Base-by-base conservation (phyloP, 2,797 vertebrate genomes). In the Nothura maculosa region DNA sequence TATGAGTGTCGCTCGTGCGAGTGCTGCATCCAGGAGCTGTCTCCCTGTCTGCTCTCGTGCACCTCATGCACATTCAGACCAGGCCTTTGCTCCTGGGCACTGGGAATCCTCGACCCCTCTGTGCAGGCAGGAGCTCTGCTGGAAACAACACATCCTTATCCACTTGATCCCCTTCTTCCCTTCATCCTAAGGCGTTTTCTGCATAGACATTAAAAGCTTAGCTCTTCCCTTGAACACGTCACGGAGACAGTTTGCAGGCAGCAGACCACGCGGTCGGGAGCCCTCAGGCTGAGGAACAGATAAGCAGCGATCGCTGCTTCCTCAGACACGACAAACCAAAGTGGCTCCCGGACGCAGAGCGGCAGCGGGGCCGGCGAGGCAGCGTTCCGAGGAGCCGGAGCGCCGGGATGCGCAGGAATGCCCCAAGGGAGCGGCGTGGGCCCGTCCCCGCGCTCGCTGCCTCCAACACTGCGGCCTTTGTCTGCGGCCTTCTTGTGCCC, bases 381-480 rank as follows among this genome's bases (percentile, higher is more conserved):
- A 86, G 47, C 61, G 7, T 45, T 74, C 30, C 28, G 1, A 61
- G 68, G 54, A 30, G 6, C 57, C 1, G 1, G 80, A 67, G 73
- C 69, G 80, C 86, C 69, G 28, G 22, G 28, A 18, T n/a, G 3
- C 52, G 68, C 62, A 50, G 81, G 78, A 69, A 85, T 92, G 95
- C 85, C 85, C 84, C 55, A 87, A 36, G 68, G 89, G 73, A 89
- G 95, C 90, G 79, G 95, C 89, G 97, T 96, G 95, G 96, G 95
- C 93, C 86, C 81, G 69, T 62, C 94, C 95, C 88, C 77, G 82
- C 90, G 95, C 94, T 97, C 97, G 97, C 93, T 90, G 82, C 90
- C 93, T 64, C 32, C 42, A 97, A 98, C 98, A 98, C 96, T 97
- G 86, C 52, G 48, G 34, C 73, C 97, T 97, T 97, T 98, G 98